These are phyloP conservation scores for Ptilodon capucinus DNA, from an alignment of 2,888 invertebrate genomes.

Conservation along the genomic window DNA sequence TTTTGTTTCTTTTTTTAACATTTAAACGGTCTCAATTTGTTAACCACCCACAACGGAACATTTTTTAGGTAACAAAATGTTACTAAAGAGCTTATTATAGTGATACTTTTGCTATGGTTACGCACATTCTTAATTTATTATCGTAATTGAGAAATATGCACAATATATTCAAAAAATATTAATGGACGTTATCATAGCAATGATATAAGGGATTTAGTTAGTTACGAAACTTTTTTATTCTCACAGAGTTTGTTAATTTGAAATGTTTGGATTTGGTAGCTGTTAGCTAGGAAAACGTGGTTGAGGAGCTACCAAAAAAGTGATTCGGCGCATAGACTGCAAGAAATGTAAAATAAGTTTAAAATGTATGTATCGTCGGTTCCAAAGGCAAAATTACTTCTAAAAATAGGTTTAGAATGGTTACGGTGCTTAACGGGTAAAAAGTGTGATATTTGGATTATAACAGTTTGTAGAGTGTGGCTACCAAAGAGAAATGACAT, in stretches of 20 bases:
- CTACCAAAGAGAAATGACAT: constrained; percentile 51
- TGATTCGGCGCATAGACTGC: constrained; percentile 27
- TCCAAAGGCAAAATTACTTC: constrained; percentile 29
- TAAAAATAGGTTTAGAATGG: constrained; percentile 26
- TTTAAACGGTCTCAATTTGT: neutral
- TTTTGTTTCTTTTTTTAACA: neutral
- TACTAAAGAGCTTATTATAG: constrained; percentile 1
- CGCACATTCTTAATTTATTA: neutral
- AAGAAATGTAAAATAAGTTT: constrained; percentile 20
- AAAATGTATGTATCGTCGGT: constrained; percentile 21
- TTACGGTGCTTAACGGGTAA: constrained; percentile 57
- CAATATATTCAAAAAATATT: neutral
- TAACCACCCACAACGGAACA: neutral
- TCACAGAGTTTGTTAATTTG: constrained; percentile 9
- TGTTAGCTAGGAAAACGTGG: constrained; percentile 12
- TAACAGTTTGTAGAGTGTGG: constrained; percentile 39
- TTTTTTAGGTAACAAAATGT: neutral
- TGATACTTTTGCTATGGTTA: neutral
- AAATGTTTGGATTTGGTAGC: constrained; percentile 9
- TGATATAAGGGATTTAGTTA: constrained; percentile 23
- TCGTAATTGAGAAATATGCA: neutral
- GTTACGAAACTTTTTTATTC: constrained; percentile 15
- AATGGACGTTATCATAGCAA: constrained; percentile 20
- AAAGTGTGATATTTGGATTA: constrained; percentile 59
- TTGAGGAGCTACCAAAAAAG: constrained; percentile 34